These are phyloP conservation scores for Leptogaster cylindrica DNA, from an alignment of 2,888 invertebrate genomes.

Conservation along the genomic window DNA sequence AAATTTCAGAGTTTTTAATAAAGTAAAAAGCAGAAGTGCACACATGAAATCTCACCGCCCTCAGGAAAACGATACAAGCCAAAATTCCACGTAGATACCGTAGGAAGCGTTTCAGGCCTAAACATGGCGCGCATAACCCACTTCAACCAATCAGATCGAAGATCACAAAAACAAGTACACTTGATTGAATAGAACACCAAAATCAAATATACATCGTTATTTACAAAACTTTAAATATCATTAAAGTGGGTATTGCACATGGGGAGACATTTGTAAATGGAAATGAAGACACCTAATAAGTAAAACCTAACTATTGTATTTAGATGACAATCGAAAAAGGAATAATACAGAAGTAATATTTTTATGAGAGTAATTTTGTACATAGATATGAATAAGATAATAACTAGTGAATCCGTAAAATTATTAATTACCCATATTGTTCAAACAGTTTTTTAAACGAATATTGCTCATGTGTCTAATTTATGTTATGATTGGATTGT, in stretches of 20 bases:
- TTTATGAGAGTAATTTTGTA: conserved; percentile 36
- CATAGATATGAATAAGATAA: conserved; percentile 13
- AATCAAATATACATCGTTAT: conserved; percentile 3
- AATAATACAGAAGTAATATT: conserved; percentile 40
- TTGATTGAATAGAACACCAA: conserved; percentile 18
- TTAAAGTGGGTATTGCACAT: background rate
- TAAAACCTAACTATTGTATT: conserved; percentile 45
- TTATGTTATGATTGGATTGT: conserved; percentile 29
- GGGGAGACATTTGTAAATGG: too few species aligned
- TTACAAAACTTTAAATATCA: conserved; percentile 28
- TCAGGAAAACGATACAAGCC: conserved; percentile 75
- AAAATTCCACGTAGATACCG: conserved; percentile 30
- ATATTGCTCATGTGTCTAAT: conserved; percentile 28
- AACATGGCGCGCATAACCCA: too few species aligned
- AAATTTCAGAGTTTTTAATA: conserved; percentile 90
- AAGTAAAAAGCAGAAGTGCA: conserved; percentile 98
- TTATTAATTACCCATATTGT: conserved; percentile 24
- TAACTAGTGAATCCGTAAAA: conserved; percentile 14
- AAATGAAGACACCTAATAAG: conserved; percentile 25
- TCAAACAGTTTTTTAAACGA: conserved; percentile 31
- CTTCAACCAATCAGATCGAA: too few species aligned
- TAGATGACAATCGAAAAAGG: conserved; percentile 46
- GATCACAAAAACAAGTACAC: too few species aligned
- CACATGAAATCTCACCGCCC: conserved; percentile 99
- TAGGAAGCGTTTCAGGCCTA: too few species aligned